Conservation (phyloP, 1,140 invertebrate species). For the Nymphalis io region DNA sequence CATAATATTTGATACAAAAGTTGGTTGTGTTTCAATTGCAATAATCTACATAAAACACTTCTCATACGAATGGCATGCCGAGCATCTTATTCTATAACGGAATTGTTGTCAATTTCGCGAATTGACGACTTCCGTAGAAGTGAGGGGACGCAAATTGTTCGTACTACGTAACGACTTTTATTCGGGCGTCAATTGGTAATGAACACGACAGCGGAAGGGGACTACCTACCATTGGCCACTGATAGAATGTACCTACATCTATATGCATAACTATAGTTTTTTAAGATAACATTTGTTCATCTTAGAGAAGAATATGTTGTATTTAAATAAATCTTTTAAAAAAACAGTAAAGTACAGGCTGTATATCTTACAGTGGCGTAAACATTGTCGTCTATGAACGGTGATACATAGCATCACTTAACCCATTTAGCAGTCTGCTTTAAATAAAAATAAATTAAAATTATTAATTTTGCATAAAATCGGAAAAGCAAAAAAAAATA, state of each 20-base stretch:
- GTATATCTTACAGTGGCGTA: no score
- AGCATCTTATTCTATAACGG: conserved; percentile 52
- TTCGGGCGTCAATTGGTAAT: conserved; percentile 63
- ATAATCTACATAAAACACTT: conserved; percentile 9
- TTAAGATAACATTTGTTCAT: neutral
- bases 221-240: conserved; percentile 39
- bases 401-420: no score
- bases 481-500: no score
- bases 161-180: conserved; percentile 45
- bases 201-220: conserved; percentile 48
- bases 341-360: no score
- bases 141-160: conserved; percentile 62
- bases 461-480: no score
- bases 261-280: neutral
- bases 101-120: conserved; percentile 65
- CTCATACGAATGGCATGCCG: conserved; percentile 25
- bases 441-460: no score
- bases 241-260: conserved; percentile 12
- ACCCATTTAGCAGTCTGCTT: no score
- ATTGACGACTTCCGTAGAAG: conserved; percentile 65
- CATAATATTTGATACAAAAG: neutral
- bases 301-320: no score
- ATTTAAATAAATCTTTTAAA: no score
- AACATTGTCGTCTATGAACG: no score
- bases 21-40: neutral